These are phyloP conservation scores for Lamellibrachia luymesi DNA, from an alignment of 1,140 invertebrate species.

Conservation along the genomic window DNA sequence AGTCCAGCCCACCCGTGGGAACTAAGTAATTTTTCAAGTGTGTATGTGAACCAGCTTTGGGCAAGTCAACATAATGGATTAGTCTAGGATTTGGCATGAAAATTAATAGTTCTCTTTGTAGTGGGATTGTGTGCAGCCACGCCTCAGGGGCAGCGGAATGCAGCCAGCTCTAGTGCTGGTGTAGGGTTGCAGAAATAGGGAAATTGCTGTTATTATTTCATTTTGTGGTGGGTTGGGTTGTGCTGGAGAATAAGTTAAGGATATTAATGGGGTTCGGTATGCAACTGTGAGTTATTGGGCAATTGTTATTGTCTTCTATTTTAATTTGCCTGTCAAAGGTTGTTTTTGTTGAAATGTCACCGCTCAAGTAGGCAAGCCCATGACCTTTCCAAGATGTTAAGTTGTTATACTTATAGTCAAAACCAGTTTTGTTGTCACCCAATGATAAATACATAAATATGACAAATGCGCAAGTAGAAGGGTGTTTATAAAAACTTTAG, in stretches of 20 bases:
- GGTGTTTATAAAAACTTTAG: neutral
- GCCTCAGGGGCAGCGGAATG: neutral
- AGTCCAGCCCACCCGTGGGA: neutral
- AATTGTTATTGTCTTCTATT: neutral
- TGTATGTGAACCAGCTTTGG: neutral
- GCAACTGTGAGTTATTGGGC: neutral
- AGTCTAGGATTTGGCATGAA: slow-evolving; percentile 13
- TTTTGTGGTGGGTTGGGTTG: neutral
- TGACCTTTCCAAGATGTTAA: neutral
- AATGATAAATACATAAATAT: neutral
- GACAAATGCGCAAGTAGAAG: neutral
- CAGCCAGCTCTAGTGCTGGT: neutral
- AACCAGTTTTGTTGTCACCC: neutral
- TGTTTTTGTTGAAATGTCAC: neutral
- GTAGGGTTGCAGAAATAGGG: neutral
- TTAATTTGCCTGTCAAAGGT: neutral
- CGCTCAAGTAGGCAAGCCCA: neutral
- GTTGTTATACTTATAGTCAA: neutral
- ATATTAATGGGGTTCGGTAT: neutral
- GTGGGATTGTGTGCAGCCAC: neutral
- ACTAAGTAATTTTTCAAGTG: neutral
- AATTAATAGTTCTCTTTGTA: slow-evolving; percentile 20
- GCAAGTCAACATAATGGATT: neutral
- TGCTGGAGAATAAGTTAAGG: neutral
- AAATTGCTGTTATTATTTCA: neutral